Evolutionary conservation across 2,888 invertebrate genomes (phyloP).

Genomic region (Leptinotarsa tumamoca): DNA sequence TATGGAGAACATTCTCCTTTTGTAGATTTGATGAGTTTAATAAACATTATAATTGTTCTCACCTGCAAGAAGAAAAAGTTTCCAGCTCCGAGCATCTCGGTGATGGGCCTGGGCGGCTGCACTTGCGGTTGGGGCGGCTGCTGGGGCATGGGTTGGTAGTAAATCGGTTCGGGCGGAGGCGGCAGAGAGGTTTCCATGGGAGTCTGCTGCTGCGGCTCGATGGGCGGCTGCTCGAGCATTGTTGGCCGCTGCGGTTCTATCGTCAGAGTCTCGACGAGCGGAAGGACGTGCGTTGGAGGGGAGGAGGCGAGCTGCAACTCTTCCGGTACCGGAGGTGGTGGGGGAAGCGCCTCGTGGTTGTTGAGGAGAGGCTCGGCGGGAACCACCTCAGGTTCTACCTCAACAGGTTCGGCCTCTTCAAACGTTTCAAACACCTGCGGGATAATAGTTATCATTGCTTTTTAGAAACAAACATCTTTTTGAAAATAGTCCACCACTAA

Average conservation of each 20-base stretch:
- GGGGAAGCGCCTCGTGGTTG: conserved; percentile 27
- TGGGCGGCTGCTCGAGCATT: conserved; percentile 3
- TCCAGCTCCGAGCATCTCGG: conserved; percentile 81
- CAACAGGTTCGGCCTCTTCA: conserved; percentile 43
- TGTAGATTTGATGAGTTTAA: too few relatives aligned
- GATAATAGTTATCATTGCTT: neutral
- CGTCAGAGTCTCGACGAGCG: conserved; percentile 63
- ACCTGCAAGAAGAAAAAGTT: conserved; percentile 87
- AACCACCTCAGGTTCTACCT: conserved; percentile 29
- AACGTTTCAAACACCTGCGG: conserved; percentile 44
- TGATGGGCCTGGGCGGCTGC: conserved; percentile 73
- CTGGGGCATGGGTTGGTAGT: conserved; percentile 67
- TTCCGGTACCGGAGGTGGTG: conserved; percentile 10
- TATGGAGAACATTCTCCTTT: too few relatives aligned
- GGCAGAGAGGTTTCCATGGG: conserved; percentile 37
- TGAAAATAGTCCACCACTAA: too few relatives aligned
- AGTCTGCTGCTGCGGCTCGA: conserved; percentile 44
- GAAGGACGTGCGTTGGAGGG: conserved; percentile 40
- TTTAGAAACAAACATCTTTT: too few relatives aligned
- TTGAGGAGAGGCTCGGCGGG: conserved; percentile 40
- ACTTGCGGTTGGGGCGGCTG: conserved; percentile 53
- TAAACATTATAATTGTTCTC: neutral
- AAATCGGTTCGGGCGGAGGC: conserved; percentile 62
- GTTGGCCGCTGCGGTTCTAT: conserved; percentile 27
- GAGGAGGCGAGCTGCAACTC: conserved; percentile 44